These are phyloP conservation scores for Syrphus vitripennis DNA, from an alignment of 2,888 invertebrate species.

Conservation along the genomic window DNA sequence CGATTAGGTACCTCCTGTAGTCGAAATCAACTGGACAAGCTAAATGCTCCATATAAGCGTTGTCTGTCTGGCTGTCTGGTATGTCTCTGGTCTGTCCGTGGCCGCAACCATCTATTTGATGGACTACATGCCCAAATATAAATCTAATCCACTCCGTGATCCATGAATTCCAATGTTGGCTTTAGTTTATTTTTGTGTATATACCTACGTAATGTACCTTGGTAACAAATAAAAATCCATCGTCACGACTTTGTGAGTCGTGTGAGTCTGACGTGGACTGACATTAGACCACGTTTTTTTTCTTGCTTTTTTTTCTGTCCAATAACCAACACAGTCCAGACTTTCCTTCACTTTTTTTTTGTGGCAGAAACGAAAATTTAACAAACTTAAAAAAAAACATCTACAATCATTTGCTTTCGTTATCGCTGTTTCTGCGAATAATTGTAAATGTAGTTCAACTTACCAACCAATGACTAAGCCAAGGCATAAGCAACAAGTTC, in stretches of 20 bases:
- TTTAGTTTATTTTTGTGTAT: slow-evolving; percentile 19
- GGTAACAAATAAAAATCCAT: slow-evolving; percentile 30
- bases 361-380: neutral
- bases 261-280: slow-evolving; percentile 68
- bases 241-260: slow-evolving; percentile 67
- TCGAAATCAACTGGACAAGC: slow-evolving; percentile 41
- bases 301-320: neutral
- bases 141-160: slow-evolving; percentile 68
- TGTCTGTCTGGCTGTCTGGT: slow-evolving; percentile 37
- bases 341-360: slow-evolving; percentile 22
- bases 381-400: neutral
- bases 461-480: slow-evolving; percentile 48
- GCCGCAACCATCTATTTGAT: slow-evolving; percentile 64
- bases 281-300: slow-evolving; percentile 56
- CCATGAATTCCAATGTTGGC: slow-evolving; percentile 62
- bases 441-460: slow-evolving; percentile 46
- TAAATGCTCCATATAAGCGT: slow-evolving; percentile 56
- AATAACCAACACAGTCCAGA: slow-evolving; percentile 9
- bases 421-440: slow-evolving; percentile 57
- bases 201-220: neutral
- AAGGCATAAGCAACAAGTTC: neutral
- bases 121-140: slow-evolving; percentile 70
- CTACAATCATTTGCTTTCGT: slow-evolving; percentile 52
- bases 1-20: neutral
- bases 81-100: slow-evolving; percentile 39